Evolutionary conservation across 2,888 invertebrate species (phyloP), one percentile per base, ranked within the genome.

Genomic region (Ophraella communa): DNA sequence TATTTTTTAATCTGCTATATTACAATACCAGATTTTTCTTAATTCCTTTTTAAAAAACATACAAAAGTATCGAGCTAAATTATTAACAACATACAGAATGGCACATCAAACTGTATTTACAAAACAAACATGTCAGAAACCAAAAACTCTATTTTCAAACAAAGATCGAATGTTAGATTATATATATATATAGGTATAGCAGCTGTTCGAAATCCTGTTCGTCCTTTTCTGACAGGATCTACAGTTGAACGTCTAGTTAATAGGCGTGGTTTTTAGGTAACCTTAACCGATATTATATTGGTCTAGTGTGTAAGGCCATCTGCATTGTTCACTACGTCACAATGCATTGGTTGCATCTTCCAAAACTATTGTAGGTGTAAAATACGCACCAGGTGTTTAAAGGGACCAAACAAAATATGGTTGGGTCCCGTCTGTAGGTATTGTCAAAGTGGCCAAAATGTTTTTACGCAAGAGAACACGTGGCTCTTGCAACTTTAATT

Each of bases 291-390:
- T n/a, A 24, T 14, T 51, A 17, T 14, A 14, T 10, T 51, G 49
- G 49, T 51, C 49, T 27, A 27, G 7, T 8, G 5, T 24, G 24
- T 51, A 27, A 27, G 49, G 49, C 49, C 49, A 51, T 24, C 49
- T 51, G 27, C 49, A 27, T 51, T 51, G 49, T 27, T 17, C 5
- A 10, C 23, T 17, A 23, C 27, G n/a, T 51, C 49, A 49, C 49
- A 51, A n/a, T n/a, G n/a, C n/a, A n/a, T n/a, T n/a, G n/a, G n/a
- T n/a, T n/a, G n/a, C n/a, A n/a, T n/a, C n/a, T n/a, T n/a, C n/a
- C n/a, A n/a, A n/a, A 51, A 51, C 49, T 27, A 24, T 51, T 51
- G 49, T 51, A 51, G 49, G 49, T 51, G 49, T 51, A 27, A 23
- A 8, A 24, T 27, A 51, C 49, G 27, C 27, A 51, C 49, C 49